A percentile compares a stretch with the other conserved stretches of the same genome.
Evolutionary conservation across 2,113 vertebrate genomes (phyloP).

Genomic region (Craseonycteris thonglongyai): DNA sequence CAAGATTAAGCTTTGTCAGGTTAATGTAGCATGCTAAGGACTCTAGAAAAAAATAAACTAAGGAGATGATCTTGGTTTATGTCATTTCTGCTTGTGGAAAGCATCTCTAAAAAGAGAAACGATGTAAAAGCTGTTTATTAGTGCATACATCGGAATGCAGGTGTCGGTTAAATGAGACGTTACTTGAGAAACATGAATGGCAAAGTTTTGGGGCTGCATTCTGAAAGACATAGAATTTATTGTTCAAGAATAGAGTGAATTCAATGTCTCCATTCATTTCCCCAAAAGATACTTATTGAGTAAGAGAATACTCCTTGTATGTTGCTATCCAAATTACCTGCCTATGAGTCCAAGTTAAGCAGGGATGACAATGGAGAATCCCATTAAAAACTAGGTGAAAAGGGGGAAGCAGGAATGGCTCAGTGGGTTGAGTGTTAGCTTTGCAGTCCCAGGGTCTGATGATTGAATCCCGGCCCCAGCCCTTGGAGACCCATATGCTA

Average conservation of each 20-base stretch:
- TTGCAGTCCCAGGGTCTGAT: too few relatives aligned
- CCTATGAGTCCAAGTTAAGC: neutral
- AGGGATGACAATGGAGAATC: neutral
- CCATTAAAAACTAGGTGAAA: neutral
- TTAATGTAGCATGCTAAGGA: constrained; percentile 88
- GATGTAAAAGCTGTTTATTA: neutral
- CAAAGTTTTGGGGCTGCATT: neutral
- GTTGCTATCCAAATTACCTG: neutral
- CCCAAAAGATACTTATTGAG: neutral
- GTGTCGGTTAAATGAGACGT: neutral
- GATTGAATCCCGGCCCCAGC: too few relatives aligned
- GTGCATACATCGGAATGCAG: neutral
- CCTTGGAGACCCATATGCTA: too few relatives aligned
- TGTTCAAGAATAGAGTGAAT: neutral
- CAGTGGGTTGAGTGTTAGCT: too few relatives aligned
- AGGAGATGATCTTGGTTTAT: constrained; percentile 79
- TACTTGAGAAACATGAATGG: neutral
- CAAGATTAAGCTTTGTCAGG: constrained; percentile 83
- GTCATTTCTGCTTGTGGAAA: constrained; percentile 77
- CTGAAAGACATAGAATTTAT: constrained; percentile 35
- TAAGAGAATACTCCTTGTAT: neutral
- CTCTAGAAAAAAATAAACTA: constrained; percentile 85
- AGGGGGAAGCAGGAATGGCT: too few relatives aligned
- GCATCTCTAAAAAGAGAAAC: constrained; percentile 60
- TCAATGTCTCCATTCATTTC: neutral